These are phyloP conservation scores for Thymelicus acteon DNA, from an alignment of 2,888 invertebrate species.

Conservation along the genomic window DNA sequence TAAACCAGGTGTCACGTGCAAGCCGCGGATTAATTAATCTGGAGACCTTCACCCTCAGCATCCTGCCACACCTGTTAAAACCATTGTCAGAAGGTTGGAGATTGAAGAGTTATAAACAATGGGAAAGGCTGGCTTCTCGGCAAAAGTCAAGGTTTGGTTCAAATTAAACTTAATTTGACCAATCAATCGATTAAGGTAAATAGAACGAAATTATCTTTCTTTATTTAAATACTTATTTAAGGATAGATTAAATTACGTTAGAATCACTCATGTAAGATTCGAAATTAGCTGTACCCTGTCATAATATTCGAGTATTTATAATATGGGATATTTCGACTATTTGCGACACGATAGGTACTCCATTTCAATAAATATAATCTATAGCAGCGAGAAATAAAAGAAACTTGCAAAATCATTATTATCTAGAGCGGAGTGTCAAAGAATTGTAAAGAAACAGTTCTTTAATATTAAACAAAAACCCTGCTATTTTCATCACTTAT, in stretches of 20 bases:
- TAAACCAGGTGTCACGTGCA: constrained; percentile 38
- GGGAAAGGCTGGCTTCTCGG: background rate
- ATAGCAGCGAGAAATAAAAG: constrained; percentile 12
- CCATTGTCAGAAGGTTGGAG: constrained; percentile 8
- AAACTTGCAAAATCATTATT: constrained; percentile 32
- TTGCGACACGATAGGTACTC: constrained; percentile 5
- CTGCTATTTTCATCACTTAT: constrained; percentile 37
- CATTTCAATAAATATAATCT: constrained; percentile 16
- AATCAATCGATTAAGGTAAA: no score
- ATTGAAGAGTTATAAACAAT: background rate
- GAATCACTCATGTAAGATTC: no score
- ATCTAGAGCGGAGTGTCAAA: constrained; percentile 36
- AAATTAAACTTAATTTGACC: background rate
- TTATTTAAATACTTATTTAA: no score
- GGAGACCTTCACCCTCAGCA: constrained; percentile 12
- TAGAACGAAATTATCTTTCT: no score
- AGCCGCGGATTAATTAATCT: constrained; percentile 38
- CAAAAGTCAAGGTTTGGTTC: background rate
- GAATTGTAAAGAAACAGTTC: constrained; percentile 37
- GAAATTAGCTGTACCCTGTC: no score
- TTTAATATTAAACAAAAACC: constrained; percentile 38
- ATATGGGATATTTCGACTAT: background rate
- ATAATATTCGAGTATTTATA: no score
- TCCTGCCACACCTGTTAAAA: constrained; percentile 15
- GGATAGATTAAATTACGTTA: no score